A percentile compares a stretch with the other conserved stretches of the same genome.
Conservation (phyloP, 1,140 invertebrate species). For the Lasioglossum baleicum region DNA sequence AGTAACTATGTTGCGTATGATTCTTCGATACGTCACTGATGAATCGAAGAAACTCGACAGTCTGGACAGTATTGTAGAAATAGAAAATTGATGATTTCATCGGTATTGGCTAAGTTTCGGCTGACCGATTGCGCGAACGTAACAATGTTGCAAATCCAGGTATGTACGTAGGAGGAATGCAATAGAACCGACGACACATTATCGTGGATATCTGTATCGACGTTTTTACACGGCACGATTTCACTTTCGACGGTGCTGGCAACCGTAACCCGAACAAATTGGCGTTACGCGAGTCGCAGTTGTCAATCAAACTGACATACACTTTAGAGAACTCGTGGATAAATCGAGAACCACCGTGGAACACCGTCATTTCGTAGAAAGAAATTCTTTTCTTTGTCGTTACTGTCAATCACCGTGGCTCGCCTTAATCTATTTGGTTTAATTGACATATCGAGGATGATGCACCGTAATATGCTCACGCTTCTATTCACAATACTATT, state of each 20-base stretch:
- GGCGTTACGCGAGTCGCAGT: constrained; percentile 48
- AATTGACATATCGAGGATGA: background rate
- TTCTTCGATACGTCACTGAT: too few species aligned
- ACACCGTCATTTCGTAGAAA: background rate
- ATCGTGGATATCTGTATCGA: constrained; percentile 37
- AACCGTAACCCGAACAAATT: constrained; percentile 63
- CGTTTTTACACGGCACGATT: constrained; percentile 55
- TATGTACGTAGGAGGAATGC: constrained; percentile 10
- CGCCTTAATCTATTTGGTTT: background rate
- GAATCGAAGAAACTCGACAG: too few species aligned
- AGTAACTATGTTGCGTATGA: too few species aligned
- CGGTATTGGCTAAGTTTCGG: too few species aligned
- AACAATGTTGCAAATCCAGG: background rate
- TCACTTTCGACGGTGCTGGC: constrained; percentile 58
- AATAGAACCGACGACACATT: constrained; percentile 44
- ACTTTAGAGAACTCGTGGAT: background rate
- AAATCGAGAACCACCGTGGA: background rate
- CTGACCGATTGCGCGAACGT: background rate
- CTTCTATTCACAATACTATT: background rate
- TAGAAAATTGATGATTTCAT: too few species aligned
- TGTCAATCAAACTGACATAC: constrained; percentile 52
- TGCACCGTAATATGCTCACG: too few species aligned
- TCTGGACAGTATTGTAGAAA: too few species aligned
- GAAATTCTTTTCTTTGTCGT: constrained; percentile 1
- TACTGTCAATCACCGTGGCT: background rate